A percentile compares a stretch with the other conserved stretches of the same genome.
phyloP scores from a whole-genome alignment of 2,888 invertebrate genomes.

The Agelastica alni region DNA sequence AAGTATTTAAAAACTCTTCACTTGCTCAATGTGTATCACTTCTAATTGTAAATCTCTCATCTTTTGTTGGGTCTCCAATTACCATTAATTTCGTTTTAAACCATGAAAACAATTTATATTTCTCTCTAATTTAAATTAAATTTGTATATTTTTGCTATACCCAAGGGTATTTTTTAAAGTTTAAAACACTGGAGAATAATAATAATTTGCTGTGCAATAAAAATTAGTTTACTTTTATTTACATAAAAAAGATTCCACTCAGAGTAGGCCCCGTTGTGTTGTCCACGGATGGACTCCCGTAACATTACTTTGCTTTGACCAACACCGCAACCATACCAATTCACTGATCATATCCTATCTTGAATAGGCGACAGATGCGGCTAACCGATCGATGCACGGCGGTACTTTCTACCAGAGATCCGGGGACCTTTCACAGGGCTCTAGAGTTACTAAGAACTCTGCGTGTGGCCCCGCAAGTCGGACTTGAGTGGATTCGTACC shows the following conservation, averaged over 20 bases:
- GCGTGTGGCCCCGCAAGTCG: conserved; percentile 56
- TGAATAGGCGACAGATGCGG: conserved; percentile 48
- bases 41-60: too few relatives aligned
- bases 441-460: conserved; percentile 53
- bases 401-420: conserved; percentile 60
- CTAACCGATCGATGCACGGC: conserved; percentile 53
- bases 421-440: conserved; percentile 62
- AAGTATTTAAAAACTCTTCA: too few relatives aligned
- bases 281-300: conserved; percentile 38
- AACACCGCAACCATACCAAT: conserved; percentile 48
- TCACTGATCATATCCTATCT: conserved; percentile 45
- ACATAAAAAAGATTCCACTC: conserved; percentile 50
- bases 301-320: conserved; percentile 52
- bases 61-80: too few relatives aligned
- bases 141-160: too few relatives aligned
- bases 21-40: too few relatives aligned
- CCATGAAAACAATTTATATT: too few relatives aligned
- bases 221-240: too few relatives aligned
- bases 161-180: too few relatives aligned
- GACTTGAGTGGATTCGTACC: conserved; percentile 56
- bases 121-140: too few relatives aligned
- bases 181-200: too few relatives aligned
- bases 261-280: conserved; percentile 54
- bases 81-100: too few relatives aligned
- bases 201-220: too few relatives aligned